Percentiles rank a stretch among this genome's conserved stretches.
These are phyloP conservation scores for Cydia amplana DNA, from an alignment of 1,140 invertebrate species.

Conservation along the genomic window DNA sequence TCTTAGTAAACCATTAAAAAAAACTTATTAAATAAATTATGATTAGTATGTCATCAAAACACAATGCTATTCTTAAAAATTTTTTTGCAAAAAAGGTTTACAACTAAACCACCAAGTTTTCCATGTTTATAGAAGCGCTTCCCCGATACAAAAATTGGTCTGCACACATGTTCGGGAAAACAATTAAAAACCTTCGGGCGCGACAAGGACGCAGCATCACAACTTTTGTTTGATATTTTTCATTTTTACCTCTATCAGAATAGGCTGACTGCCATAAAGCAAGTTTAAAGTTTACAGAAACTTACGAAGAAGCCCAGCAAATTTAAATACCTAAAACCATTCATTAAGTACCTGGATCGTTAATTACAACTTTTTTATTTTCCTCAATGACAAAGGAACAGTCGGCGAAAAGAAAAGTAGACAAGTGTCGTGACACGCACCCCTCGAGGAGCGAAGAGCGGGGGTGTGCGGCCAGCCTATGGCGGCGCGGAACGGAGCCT, in stretches of 20 bases:
- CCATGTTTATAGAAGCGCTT: neutral
- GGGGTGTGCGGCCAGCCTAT: slow-evolving; percentile 56
- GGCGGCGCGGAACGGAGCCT: slow-evolving; percentile 45
- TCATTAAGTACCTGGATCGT: slow-evolving; percentile 77
- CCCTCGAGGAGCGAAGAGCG: slow-evolving; percentile 56
- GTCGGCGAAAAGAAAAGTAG: slow-evolving; percentile 79
- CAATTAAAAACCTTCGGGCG: slow-evolving; percentile 15
- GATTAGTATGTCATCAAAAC: no score
- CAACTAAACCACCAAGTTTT: neutral
- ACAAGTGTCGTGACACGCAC: slow-evolving; percentile 78
- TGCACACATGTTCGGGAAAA: slow-evolving; percentile 22
- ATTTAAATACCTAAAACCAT: slow-evolving; percentile 62
- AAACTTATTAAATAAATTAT: no score
- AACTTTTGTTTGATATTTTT: slow-evolving; percentile 27
- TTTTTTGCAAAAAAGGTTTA: no score
- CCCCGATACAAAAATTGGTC: neutral
- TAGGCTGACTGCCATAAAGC: neutral
- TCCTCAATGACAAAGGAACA: slow-evolving; percentile 79
- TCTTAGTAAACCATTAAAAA: no score
- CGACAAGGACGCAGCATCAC: slow-evolving; percentile 26
- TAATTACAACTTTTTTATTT: slow-evolving; percentile 80
- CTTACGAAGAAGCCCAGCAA: neutral
- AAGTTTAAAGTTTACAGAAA: slow-evolving; percentile 27
- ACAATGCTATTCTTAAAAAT: no score
- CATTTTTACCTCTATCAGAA: neutral